Evolutionary conservation across 2,113 vertebrate genomes (phyloP).

Genomic region (Hucho hucho): DNA sequence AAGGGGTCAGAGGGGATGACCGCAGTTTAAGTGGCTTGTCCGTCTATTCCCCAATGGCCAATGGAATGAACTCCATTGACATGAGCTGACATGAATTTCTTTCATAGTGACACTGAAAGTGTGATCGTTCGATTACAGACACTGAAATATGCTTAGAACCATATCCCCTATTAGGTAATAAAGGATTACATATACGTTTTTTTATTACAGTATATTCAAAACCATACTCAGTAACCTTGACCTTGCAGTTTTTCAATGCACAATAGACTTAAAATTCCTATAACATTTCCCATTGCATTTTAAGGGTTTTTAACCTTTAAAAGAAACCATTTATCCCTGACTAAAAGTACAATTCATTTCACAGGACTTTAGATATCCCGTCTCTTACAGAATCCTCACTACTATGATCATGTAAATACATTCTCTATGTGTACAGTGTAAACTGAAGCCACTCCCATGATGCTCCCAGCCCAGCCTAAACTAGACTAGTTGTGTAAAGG

Average conservation of each 20-base stretch:
- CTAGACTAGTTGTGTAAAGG: not conserved
- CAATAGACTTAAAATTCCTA: no score
- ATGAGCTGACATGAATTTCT: slow-evolving; percentile 18
- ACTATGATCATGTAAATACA: not conserved
- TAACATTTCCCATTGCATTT: no score
- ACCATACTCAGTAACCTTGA: no score
- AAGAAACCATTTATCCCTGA: no score
- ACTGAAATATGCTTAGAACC: not conserved
- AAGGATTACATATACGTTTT: no score
- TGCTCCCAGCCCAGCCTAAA: not conserved
- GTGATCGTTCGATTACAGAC: not conserved
- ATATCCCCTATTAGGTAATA: no score
- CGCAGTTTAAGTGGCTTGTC: slow-evolving; percentile 47
- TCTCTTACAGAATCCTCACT: not conserved
- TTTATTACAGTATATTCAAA: no score
- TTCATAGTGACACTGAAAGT: not conserved
- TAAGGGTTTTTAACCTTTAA: no score
- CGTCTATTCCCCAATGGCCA: slow-evolving; percentile 47
- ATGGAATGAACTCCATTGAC: slow-evolving; percentile 30
- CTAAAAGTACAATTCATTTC: no score
- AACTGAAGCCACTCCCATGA: not conserved
- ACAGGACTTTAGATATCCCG: no score
- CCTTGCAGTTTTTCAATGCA: no score
- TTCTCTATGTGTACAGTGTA: not conserved
- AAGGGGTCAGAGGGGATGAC: slow-evolving; percentile 42